Evolutionary conservation across 1,140 invertebrate species (phyloP), one percentile per base, ranked within the genome.

Genomic region (Drosophila prosaltans): DNA sequence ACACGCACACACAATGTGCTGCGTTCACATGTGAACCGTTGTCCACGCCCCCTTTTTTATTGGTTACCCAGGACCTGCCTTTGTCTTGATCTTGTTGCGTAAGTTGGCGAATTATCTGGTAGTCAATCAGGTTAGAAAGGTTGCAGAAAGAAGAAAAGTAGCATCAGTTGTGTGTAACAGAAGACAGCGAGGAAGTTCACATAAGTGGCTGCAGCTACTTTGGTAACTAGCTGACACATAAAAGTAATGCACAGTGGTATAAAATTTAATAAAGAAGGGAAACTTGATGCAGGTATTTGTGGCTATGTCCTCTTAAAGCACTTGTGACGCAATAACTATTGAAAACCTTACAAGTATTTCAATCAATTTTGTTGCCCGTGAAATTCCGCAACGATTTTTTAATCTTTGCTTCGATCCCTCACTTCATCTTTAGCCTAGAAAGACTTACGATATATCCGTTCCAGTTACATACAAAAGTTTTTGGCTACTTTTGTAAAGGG

Each of bases 61-160:
- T 48, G 45, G 16, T 8, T 48, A 43, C 41, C 21, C 21, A 51
- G 40, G 65, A 74, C 78, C 68, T 70, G 66, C 66, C 74, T 71
- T 80, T 85, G 78, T 81, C 74, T 72, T 65, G 39, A 39, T 43
- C 36, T 28, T 57, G 67, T 84, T 85, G 81, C 71, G 81, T 81
- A 85, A 85, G 81, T 69, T 75, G 82, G 78, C 59, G 73, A 81
- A 76, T 85, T 75, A 78, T 78, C 81, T 51, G 28, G 48, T 75
- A 72, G 65, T 69, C 59, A 66, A 69, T 54, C 72, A 66, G 57
- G 48, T 60, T 26, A 48, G n/a, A 7, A 68, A 43, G 59, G 59
- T 65, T 62, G 36, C 30, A 30, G 3, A 68, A 70, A 55, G 32
- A 7, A 36, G 32, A 36, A 36, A 36, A 36, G 32, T 36, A 36